phyloP scores from a whole-genome alignment of 2,797 vertebrate genomes.

The Oreochromis mossambicus region DNA sequence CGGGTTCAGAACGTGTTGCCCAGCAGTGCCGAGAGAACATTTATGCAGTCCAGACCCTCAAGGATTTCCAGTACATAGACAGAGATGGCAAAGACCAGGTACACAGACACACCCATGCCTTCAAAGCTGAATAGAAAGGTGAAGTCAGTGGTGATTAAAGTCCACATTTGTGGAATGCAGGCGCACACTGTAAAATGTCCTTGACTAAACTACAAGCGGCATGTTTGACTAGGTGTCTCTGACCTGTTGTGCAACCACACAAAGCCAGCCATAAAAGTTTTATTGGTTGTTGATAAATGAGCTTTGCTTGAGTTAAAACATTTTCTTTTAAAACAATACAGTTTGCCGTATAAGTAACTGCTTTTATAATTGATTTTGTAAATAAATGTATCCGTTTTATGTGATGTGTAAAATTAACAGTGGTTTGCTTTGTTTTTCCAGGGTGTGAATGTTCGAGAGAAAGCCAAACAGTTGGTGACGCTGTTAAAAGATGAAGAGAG shows the following conservation, averaged over 20 bases:
- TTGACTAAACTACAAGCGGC: neutral
- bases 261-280: neutral
- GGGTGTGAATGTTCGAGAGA: constrained; percentile 92
- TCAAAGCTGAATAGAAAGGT: constrained; percentile 14
- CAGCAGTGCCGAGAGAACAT: constrained; percentile 95
- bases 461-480: constrained; percentile 91
- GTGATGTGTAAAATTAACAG: neutral
- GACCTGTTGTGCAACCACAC: constrained; percentile 30
- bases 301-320: neutral
- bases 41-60: constrained; percentile 91
- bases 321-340: neutral
- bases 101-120: constrained; percentile 12
- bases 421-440: constrained; percentile 7
- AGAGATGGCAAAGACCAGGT: constrained; percentile 93
- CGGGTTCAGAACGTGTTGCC: constrained; percentile 90
- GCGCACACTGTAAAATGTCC: neutral
- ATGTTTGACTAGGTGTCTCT: neutral
- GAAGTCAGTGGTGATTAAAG: constrained; percentile 6
- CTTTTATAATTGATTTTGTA: neutral
- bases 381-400: neutral
- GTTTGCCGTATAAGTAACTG: neutral
- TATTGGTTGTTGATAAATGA: neutral
- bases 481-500: constrained; percentile 90
- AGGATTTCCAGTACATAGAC: constrained; percentile 93
- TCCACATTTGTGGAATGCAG: constrained; percentile 20